Evolutionary conservation across 2,797 vertebrate genomes (phyloP).

Genomic region (Columba guinea): DNA sequence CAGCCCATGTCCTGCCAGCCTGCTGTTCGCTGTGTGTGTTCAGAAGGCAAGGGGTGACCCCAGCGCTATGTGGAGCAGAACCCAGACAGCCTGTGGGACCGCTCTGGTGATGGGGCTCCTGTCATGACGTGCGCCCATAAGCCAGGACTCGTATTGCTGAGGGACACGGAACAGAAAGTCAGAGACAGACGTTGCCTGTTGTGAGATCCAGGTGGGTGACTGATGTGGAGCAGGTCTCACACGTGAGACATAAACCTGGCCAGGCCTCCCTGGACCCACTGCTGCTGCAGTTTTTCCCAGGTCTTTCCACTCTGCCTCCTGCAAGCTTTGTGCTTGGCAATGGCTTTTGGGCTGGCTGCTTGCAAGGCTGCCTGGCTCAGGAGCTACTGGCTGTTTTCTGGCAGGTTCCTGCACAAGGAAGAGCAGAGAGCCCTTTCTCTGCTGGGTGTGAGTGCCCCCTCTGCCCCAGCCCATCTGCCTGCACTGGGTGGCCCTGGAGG

Average conservation of each 20-base stretch:
- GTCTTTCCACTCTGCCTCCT: not conserved
- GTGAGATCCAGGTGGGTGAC: not conserved
- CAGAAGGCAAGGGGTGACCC: not conserved
- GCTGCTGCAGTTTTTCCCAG: not conserved
- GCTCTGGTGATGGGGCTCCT: not conserved
- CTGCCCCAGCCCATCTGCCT: not conserved
- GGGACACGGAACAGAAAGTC: not conserved
- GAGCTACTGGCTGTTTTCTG: accelerated
- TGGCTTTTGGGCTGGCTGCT: not conserved
- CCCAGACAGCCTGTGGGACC: not conserved
- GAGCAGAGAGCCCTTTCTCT: not conserved
- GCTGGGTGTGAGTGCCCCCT: not conserved
- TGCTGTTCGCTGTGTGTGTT: not conserved
- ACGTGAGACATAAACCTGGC: not conserved
- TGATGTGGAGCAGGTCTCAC: accelerated
- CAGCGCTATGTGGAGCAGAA: not conserved
- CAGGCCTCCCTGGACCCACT: not conserved
- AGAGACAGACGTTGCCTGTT: not conserved
- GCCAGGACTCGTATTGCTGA: not conserved
- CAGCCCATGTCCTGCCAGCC: not conserved
- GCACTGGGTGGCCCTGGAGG: not conserved
- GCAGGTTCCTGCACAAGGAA: not conserved
- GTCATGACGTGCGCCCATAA: accelerated
- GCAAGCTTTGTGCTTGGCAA: not conserved
- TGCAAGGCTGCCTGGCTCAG: not conserved